phyloP scores from a whole-genome alignment of 2,797 vertebrate genomes.

The Malacoraja senta region DNA sequence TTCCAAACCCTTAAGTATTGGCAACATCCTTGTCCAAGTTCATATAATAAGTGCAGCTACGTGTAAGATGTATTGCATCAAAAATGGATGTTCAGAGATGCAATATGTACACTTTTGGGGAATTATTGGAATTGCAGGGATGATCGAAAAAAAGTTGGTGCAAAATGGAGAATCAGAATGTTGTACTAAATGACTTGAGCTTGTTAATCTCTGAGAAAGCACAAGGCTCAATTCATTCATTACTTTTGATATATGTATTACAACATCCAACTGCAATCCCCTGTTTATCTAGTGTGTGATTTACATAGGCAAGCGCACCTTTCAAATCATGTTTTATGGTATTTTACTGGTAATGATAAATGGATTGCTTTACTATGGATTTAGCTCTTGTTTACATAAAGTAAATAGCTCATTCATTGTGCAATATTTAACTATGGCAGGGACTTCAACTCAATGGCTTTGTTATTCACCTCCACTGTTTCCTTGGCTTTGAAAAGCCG shows the following conservation, averaged over 20 bases:
- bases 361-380: not conserved
- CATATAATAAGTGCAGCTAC: not conserved
- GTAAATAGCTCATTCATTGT: not conserved
- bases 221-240: not conserved
- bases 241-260: not conserved
- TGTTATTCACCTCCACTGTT: not conserved
- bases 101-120: not conserved
- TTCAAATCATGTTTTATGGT: not conserved
- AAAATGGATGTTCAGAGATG: not conserved
- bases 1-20: no score
- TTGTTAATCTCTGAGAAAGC: not conserved
- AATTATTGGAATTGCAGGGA: not conserved
- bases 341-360: not conserved
- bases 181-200: not conserved
- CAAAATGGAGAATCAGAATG: not conserved
- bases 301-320: no score
- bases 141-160: not conserved
- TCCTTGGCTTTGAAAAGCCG: not conserved
- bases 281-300: not conserved
- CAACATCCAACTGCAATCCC: not conserved
- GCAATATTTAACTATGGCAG: not conserved
- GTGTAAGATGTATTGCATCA: not conserved
- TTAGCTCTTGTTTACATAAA: not conserved
- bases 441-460: not conserved
- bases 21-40: not conserved